phyloP scores from a whole-genome alignment of 2,888 invertebrate genomes.

The Syrista parreyssii region DNA sequence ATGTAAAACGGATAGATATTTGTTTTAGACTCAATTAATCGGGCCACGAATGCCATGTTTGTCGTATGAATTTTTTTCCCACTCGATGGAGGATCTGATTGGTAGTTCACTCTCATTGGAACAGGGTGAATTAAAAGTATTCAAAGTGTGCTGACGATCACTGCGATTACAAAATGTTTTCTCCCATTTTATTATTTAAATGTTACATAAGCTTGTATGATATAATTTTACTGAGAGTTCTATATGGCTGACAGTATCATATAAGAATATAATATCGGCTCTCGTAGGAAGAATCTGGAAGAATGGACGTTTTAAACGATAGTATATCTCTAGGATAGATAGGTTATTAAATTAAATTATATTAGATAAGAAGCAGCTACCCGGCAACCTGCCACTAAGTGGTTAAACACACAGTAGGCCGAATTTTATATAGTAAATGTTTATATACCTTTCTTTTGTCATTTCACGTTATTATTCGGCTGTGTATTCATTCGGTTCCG shows the following conservation, averaged over 20 bases:
- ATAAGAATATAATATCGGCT: background rate
- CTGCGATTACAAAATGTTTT: too few species aligned
- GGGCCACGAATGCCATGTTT: background rate
- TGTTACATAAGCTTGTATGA: background rate
- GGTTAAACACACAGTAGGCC: background rate
- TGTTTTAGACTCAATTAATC: background rate
- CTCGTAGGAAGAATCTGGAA: background rate
- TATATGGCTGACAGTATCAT: background rate
- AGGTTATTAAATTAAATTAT: background rate
- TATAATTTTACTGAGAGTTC: background rate
- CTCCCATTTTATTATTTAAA: too few species aligned
- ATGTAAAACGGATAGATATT: background rate
- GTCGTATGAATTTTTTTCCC: background rate
- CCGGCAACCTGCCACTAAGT: background rate
- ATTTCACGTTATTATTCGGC: background rate
- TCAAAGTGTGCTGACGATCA: too few species aligned
- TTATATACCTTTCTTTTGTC: background rate
- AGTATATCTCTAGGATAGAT: background rate
- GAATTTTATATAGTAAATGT: background rate
- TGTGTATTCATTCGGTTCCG: background rate
- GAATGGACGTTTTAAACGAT: background rate
- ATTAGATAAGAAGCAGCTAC: background rate
- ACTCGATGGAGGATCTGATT: too few species aligned
- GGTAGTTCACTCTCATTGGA: too few species aligned
- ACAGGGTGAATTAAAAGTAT: too few species aligned